A percentile compares a stretch with the other conserved stretches of the same genome.
Conservation (phyloP, 2,797 vertebrate genomes). For the Acipenser transmontanus region DNA sequence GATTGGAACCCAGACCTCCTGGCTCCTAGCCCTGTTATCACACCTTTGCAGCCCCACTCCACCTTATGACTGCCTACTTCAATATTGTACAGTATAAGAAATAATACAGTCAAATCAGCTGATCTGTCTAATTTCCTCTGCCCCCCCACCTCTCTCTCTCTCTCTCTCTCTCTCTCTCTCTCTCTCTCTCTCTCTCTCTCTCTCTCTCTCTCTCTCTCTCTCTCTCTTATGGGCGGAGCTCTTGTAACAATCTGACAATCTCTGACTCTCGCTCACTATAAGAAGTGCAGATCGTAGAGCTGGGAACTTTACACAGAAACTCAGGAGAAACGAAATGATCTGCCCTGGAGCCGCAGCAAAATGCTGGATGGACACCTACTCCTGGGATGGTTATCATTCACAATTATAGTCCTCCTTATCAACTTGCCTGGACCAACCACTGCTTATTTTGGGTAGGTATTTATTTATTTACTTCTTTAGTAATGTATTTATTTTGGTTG, state of each 20-base stretch:
- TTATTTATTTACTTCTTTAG: background rate
- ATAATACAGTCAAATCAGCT: no score
- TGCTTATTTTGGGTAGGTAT: constrained; percentile 91
- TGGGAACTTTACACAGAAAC: constrained; percentile 72
- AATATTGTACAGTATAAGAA: no score
- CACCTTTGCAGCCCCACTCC: no score
- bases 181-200: constrained; percentile 26
- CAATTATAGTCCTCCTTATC: constrained; percentile 67
- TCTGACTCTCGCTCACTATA: constrained; percentile 58
- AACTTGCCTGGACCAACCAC: constrained; percentile 73
- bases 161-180: constrained; percentile 16
- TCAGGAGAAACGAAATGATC: constrained; percentile 92
- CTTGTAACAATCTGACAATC: background rate
- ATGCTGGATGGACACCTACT: constrained; percentile 95
- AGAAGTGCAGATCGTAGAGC: constrained; percentile 67
- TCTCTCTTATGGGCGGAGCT: constrained; percentile 58
- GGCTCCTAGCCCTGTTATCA: no score
- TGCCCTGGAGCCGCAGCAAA: constrained; percentile 92
- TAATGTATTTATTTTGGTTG: background rate
- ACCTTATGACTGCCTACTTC: no score
- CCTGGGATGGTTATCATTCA: constrained; percentile 89
- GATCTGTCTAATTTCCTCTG: constrained; percentile 7
- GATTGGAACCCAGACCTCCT: no score
- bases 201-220: constrained; percentile 26
- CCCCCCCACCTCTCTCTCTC: background rate